These are phyloP conservation scores for Omphaloscelis lunosa DNA, from an alignment of 2,888 invertebrate species.

Conservation along the genomic window DNA sequence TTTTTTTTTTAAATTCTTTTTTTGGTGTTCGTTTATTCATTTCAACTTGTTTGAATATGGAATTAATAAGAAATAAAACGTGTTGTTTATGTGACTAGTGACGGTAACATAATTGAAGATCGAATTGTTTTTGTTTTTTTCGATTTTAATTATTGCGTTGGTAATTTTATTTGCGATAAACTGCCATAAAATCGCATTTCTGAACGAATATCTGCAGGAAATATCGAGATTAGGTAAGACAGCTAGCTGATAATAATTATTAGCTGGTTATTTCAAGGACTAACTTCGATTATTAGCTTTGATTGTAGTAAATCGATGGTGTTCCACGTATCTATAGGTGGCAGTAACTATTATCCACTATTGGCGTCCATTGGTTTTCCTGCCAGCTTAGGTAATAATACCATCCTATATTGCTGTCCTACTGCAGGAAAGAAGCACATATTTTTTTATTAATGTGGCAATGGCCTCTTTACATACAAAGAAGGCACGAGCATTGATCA, in stretches of 20 bases:
- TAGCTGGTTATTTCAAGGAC: not conserved
- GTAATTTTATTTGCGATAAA: constrained; percentile 34
- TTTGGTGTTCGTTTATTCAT: constrained; percentile 26
- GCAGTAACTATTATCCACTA: not conserved
- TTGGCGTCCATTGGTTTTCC: not conserved
- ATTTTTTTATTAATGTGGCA: too few species aligned
- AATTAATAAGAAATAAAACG: constrained; percentile 56
- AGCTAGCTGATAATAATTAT: too few species aligned
- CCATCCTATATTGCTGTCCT: too few species aligned
- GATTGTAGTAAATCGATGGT: not conserved
- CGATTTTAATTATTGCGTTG: constrained; percentile 11
- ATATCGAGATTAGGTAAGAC: not conserved
- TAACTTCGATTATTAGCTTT: not conserved
- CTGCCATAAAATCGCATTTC: not conserved
- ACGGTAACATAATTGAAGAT: constrained; percentile 26
- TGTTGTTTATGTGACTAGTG: constrained; percentile 49
- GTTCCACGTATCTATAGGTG: not conserved
- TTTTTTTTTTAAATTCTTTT: constrained; percentile 22
- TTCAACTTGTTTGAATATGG: constrained; percentile 42
- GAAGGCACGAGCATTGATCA: too few species aligned
- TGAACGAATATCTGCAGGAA: not conserved
- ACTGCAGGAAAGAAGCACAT: too few species aligned
- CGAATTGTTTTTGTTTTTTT: constrained; percentile 2
- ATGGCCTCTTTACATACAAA: too few species aligned
- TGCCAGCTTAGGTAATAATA: too few species aligned